These are phyloP conservation scores for Salarias fasciatus DNA, from an alignment of 2,797 vertebrate genomes.

Conservation along the genomic window DNA sequence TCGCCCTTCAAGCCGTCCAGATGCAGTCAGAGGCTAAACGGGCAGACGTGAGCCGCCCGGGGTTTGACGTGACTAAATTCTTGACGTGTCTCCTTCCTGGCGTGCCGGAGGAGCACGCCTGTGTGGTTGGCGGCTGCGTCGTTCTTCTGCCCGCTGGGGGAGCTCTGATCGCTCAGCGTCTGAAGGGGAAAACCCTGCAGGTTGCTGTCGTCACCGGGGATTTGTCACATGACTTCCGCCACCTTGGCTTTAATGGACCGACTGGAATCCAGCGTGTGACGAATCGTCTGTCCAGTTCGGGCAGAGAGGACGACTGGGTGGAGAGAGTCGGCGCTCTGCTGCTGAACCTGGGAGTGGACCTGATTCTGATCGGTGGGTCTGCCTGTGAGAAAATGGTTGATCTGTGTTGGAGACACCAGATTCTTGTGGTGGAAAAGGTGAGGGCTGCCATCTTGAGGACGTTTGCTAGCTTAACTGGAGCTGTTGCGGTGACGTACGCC, in stretches of 20 bases:
- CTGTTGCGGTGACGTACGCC: constrained; percentile 83
- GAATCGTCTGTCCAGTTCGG: constrained; percentile 33
- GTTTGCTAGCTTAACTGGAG: constrained; percentile 78
- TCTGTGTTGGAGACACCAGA: constrained; percentile 63
- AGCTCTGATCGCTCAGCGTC: constrained; percentile 57
- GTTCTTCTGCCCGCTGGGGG: constrained; percentile 77
- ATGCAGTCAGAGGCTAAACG: constrained; percentile 67
- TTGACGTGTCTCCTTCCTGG: constrained; percentile 86
- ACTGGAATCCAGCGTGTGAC: constrained; percentile 64
- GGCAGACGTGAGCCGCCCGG: neutral
- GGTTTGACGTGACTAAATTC: constrained; percentile 82
- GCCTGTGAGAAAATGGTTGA: constrained; percentile 75
- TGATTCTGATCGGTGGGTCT: constrained; percentile 86
- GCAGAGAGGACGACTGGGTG: constrained; percentile 79
- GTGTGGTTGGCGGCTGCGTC: constrained; percentile 84
- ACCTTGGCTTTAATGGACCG: constrained; percentile 86
- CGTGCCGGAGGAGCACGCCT: constrained; percentile 79
- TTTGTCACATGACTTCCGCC: constrained; percentile 84
- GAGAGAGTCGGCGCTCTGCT: constrained; percentile 62
- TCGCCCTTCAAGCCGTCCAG: constrained; percentile 77
- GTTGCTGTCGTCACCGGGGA: constrained; percentile 87
- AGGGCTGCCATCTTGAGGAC: constrained; percentile 69
- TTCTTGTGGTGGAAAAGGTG: constrained; percentile 83
- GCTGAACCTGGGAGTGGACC: constrained; percentile 72
- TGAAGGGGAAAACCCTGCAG: constrained; percentile 72